Evolutionary conservation across 2,113 vertebrate genomes (phyloP), one percentile per base, ranked within the genome.

Genomic region (Chaetodon auriga): DNA sequence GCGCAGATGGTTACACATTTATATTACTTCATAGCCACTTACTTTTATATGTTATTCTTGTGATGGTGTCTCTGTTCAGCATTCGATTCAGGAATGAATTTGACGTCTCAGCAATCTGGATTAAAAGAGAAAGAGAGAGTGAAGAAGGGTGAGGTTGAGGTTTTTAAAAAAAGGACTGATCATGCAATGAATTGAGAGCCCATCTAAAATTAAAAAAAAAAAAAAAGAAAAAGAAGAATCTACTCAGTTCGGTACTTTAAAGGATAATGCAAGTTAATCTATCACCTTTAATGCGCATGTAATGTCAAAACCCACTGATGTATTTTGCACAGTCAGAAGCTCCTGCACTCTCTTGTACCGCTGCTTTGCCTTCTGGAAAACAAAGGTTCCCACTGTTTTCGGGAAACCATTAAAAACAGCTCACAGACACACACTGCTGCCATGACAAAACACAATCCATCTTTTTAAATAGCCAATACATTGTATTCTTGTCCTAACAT

Each of bases 41-140:
- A 99, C 98, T 99, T 96, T 99, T 99, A 92, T 99, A 99, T 0
- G 98, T 99, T 97, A 99, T 99, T 98, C 98, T 99, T 21, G 98
- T 99, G 92, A 99, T 99, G 93, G 97, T 99, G 94, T 99, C 98
- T 97, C 98, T 99, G 96, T 99, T 99, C 92, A 99, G 95, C 97
- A 99, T 98, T 88, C 97, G 97, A 94, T 99, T 99, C 95, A 99
- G 96, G 95, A 99, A 98, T 54, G 96, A 96, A 93, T 99, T 99
- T 77, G 98, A 97, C 77, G 97, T 97, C 93, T 99, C 98, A 45
- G 98, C 97, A 92, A 99, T 97, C 98, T 99, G 86, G 30, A 93
- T 70, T 30, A 80, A 46, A 68, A 81, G 61, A 76, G 45, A 82
- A 38, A 54, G 21, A 64, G 16, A 49, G 30, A 58, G 15, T 7